Evolutionary conservation across 1,140 invertebrate species (phyloP), one percentile per base, ranked within the genome.

Genomic region (Thrips palmi): DNA sequence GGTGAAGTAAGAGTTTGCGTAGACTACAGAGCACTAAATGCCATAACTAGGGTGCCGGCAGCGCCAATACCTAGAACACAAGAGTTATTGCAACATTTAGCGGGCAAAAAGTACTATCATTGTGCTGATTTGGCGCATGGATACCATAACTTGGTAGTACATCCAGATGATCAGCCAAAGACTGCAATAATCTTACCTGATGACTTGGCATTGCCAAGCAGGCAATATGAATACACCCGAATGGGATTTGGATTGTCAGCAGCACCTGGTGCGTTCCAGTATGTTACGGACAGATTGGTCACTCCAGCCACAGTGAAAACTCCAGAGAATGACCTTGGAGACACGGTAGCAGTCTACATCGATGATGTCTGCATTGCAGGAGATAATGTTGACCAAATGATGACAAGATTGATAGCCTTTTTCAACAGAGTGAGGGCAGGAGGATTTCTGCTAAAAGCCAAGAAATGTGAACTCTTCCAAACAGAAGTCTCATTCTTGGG

Each of bases 11-110:
- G n/a, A n/a, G n/a, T n/a, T n/a, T n/a, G n/a, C n/a, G n/a, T n/a
- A n/a, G n/a, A n/a, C n/a, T n/a, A n/a, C n/a, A n/a, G n/a, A n/a
- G n/a, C n/a, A n/a, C n/a, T n/a, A n/a, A n/a, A n/a, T n/a, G n/a
- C n/a, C n/a, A n/a, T n/a, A n/a, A n/a, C n/a, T n/a, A n/a, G n/a
- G n/a, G n/a, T n/a, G n/a, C n/a, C n/a, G n/a, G n/a, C n/a, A n/a
- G n/a, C n/a, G n/a, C 65, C 65, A 3, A 46, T 72, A 11, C 67
- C 63, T 2, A 51, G 56, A n/a, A 63, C 67, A 8, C 53, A 54
- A 15, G 53, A 62, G 7, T 52, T 52, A 12, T 41, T 70, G 4
- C 50, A 60, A 34, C 44, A 47, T 20, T 38, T 70, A 37, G 51
- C 52, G 4, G 49, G 52, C 6, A 44, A 49, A 5, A 46, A 49